phyloP scores from a whole-genome alignment of 53 echinoderm and acorn worm genomes.

The Paelopatides confundens region DNA sequence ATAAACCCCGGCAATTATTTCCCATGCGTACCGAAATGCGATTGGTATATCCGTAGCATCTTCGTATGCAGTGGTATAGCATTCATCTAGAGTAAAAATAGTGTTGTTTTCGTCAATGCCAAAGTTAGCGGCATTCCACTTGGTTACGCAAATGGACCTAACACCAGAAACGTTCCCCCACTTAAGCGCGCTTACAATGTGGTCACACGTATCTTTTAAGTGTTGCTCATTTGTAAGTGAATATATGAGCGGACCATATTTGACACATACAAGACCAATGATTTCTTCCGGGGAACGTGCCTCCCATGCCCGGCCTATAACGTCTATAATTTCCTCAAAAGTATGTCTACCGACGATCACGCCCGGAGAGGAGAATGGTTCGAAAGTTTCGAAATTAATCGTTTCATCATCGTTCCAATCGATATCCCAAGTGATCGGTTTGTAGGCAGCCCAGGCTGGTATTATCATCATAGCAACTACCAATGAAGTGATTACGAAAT shows the following conservation, averaged over 20 bases:
- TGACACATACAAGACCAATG: not conserved
- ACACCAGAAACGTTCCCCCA: not conserved
- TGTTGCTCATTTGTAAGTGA: not conserved
- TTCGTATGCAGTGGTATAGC: not conserved
- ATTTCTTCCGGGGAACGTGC: slow-evolving; percentile 1
- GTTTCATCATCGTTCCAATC: not conserved
- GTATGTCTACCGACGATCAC: not conserved
- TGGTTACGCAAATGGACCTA: not conserved
- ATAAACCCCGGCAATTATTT: slow-evolving; percentile 2
- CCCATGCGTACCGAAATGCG: not conserved
- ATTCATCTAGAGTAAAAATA: not conserved
- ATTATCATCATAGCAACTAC: not conserved
- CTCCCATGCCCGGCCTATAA: not conserved
- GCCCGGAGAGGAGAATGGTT: not conserved
- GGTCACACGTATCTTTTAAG: not conserved
- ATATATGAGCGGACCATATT: not conserved
- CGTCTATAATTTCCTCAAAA: not conserved
- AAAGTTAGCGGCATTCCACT: not conserved
- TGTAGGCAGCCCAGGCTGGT: not conserved
- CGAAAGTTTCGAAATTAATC: not conserved
- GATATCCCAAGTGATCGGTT: not conserved
- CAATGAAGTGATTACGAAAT: not conserved
- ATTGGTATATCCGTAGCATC: not conserved
- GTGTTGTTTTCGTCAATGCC: slow-evolving; percentile 13
- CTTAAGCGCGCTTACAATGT: not conserved